Base-by-base conservation (phyloP, 2,888 invertebrate species). In the Oscheius sp. region DNA sequence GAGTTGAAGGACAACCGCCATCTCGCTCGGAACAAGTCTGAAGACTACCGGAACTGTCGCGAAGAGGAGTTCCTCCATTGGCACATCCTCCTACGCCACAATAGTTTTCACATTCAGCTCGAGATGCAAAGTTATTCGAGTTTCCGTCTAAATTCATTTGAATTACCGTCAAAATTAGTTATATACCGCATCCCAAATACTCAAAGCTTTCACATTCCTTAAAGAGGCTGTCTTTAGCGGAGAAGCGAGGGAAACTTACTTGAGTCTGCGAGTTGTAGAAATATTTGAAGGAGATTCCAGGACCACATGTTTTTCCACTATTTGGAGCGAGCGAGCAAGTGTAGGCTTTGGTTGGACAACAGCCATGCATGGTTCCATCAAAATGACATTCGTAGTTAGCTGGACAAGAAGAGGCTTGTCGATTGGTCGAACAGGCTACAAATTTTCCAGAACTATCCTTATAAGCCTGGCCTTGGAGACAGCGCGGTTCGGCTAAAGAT, bases 41-140 rank as follows among this genome's bases (percentile, higher is more conserved):
- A 23, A 77, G 75, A 17, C 71, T 70, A 31, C 77, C 77, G 29
- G 71, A 77, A 48, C 72, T 75, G 57, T 75, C 76, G 39, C 79
- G 48, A 45, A 79, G 66, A 8, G 80, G 77, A 25, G 76, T 68
- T 46, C 78, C 74, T 45, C 82, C 82, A 52, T 82, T 78, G 3
- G 81, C 72, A 70, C 81, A 82, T 25, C 79, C 82, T 29, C 82
- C 81, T n/a, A 80, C 82, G 15, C 80, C 80, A 69, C 83, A 83
- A 70, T 76, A 83, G 17, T 74, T 73, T 50, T 82, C 82, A 66
- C 83, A 83, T 27, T 77, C 77, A 2, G 71, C 57, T 25, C 78
- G 61, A 17, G 75, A 73, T 1, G 81, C 75, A 42, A 83, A 83
- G 5, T 80, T 82, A 65, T 83, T 83, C 20, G 79, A 74, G 39